Base-by-base conservation (phyloP, 2,797 vertebrate species). In the Cyclopterus lumpus region DNA sequence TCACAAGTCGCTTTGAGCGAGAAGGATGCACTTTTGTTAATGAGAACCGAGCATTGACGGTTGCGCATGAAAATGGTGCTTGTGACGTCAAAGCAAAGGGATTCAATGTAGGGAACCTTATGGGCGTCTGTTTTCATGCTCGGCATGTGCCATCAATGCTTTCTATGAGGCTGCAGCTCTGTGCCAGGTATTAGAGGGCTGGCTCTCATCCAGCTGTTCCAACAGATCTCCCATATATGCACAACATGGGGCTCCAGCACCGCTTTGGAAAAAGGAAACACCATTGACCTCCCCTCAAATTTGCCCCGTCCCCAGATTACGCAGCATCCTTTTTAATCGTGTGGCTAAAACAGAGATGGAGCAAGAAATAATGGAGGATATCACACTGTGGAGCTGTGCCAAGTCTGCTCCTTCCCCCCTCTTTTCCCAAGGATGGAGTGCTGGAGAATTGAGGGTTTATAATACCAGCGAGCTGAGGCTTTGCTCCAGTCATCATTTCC, bases 401-500 rank as follows among this genome's bases (percentile, higher is more conserved):
- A 92, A 91, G 83, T 66, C 85, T 26, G 30, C 82, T 73, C 71
- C 81, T 71, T 48, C 79, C 80, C 79, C 34, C 75, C 66, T 72
- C 75, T 63, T 65, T 15, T 85, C 82, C 86, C 36, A 64, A 80
- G 84, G 83, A 86, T 81, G 87, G 77, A 75, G 84, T 76, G 82
- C 88, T 59, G 78, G 82, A 86, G 89, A 89, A 91, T 77, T 69
- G 86, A 83, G 84, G 92, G 91, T 91, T 94, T 93, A 91, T 90
- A 89, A 89, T 75, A 91, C 85, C 82, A 83, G 86, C 79, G 84
- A 93, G 90, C 89, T 83, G 88, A 88, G 90, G 92, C 93, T 93
- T 94, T 93, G 93, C 93, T 93, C 90, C 91, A 92, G 93, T 95
- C 93, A 91, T 94, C 92, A 93, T 95, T 94, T 95, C 93, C 93